phyloP scores from a whole-genome alignment of 1,140 invertebrate species.

The Danaus plexippus region DNA sequence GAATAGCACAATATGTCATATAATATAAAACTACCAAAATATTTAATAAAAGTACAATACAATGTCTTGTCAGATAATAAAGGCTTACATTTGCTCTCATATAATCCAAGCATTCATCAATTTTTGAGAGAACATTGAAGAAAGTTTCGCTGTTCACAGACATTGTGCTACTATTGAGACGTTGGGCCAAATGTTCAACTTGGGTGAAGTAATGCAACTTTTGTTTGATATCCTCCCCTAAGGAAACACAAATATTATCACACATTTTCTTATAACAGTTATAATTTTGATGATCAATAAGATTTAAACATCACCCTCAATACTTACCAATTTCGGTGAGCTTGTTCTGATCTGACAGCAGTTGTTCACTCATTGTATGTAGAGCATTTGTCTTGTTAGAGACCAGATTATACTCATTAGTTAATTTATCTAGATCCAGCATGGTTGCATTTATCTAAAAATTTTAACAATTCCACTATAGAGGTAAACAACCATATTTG shows the following conservation, averaged over 20 bases:
- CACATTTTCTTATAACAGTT: background rate
- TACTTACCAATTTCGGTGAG: constrained; percentile 79
- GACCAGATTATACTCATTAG: constrained; percentile 86
- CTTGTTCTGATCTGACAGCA: constrained; percentile 89
- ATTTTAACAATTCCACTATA: constrained; percentile 3
- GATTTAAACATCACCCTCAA: background rate
- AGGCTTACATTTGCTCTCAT: constrained; percentile 84
- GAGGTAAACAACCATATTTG: background rate
- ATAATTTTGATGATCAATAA: background rate
- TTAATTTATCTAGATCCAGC: constrained; percentile 79
- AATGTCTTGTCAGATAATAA: constrained; percentile 5
- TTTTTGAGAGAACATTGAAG: constrained; percentile 83
- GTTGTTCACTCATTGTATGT: constrained; percentile 90
- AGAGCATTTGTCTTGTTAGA: constrained; percentile 92
- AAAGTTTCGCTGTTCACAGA: constrained; percentile 88
- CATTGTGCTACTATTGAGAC: constrained; percentile 83
- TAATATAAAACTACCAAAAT: too few species aligned
- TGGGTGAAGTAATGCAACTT: constrained; percentile 90
- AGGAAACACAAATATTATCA: constrained; percentile 9
- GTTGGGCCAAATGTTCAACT: constrained; percentile 84
- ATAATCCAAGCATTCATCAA: constrained; percentile 91
- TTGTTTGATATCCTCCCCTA: constrained; percentile 81
- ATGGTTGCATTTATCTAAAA: constrained; percentile 80
- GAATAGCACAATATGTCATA: too few species aligned
- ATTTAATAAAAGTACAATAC: too few species aligned